phyloP scores from a whole-genome alignment of 2,797 vertebrate species.

The Tolypeutes matacus region DNA sequence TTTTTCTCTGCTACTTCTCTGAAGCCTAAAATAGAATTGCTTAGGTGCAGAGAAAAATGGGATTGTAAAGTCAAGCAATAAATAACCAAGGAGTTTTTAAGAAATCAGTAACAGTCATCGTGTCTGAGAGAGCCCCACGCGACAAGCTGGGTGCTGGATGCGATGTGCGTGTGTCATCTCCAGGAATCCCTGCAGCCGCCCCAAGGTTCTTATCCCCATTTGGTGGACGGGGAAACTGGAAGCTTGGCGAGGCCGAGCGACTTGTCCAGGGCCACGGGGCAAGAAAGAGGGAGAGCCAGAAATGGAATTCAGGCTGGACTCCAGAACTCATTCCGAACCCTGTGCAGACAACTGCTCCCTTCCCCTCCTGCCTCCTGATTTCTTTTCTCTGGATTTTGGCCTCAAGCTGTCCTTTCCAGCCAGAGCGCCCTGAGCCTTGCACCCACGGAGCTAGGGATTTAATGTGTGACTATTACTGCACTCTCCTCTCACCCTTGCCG shows the following conservation, averaged over 20 bases:
- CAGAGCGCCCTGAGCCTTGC: not conserved
- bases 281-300: not conserved
- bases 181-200: not conserved
- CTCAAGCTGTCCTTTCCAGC: not conserved
- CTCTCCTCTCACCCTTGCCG: not conserved
- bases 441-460: not conserved
- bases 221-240: not conserved
- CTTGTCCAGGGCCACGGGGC: not conserved
- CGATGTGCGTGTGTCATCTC: not conserved
- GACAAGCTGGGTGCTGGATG: fast-evolving
- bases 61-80: constrained; percentile 2
- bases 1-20: constrained; percentile 43
- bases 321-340: not conserved
- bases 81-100: not conserved
- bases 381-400: not conserved
- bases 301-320: not conserved
- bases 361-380: not conserved
- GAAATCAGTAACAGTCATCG: not conserved
- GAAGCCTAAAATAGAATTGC: constrained; percentile 67
- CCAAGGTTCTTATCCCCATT: not conserved
- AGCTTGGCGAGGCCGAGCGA: not conserved
- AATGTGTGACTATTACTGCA: no score
- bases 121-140: fast-evolving
- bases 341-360: not conserved
- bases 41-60: constrained; percentile 58